Conservation (phyloP, 2,888 invertebrate genomes). For the Mycalesis mineus region DNA sequence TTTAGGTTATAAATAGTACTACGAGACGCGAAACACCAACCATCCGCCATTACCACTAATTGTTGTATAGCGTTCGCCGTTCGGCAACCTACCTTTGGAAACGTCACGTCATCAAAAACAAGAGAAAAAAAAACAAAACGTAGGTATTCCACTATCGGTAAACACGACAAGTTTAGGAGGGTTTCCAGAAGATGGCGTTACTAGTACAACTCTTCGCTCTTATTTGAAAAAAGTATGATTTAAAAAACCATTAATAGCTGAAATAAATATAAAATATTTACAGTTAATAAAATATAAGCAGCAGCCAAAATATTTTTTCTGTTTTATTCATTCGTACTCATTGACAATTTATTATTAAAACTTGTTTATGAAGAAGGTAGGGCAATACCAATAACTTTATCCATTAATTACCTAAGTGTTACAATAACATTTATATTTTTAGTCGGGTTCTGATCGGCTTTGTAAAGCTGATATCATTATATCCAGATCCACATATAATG, state of each 20-base stretch:
- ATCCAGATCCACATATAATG: no score
- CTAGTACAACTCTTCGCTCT: not conserved
- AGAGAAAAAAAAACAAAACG: constrained; percentile 40
- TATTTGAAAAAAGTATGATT: no score
- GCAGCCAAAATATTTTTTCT: constrained; percentile 17
- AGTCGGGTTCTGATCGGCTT: no score
- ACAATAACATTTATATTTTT: no score
- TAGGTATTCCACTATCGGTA: constrained; percentile 31
- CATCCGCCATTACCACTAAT: constrained; percentile 75
- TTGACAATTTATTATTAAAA: no score
- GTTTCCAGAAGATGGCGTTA: constrained; percentile 50
- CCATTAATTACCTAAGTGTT: no score
- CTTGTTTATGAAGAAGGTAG: no score
- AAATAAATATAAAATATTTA: not conserved
- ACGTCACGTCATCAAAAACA: constrained; percentile 73
- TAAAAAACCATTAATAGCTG: no score
- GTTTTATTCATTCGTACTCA: not conserved
- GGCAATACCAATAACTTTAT: no score
- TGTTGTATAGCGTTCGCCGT: constrained; percentile 62
- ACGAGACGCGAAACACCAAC: constrained; percentile 76
- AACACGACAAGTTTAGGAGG: constrained; percentile 29
- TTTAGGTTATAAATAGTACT: constrained; percentile 80
- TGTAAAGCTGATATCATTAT: no score
- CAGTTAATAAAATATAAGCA: constrained; percentile 13
- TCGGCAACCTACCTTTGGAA: constrained; percentile 50